These are phyloP conservation scores for Myioborus miniatus DNA, from an alignment of 2,797 vertebrate species.

Conservation along the genomic window DNA sequence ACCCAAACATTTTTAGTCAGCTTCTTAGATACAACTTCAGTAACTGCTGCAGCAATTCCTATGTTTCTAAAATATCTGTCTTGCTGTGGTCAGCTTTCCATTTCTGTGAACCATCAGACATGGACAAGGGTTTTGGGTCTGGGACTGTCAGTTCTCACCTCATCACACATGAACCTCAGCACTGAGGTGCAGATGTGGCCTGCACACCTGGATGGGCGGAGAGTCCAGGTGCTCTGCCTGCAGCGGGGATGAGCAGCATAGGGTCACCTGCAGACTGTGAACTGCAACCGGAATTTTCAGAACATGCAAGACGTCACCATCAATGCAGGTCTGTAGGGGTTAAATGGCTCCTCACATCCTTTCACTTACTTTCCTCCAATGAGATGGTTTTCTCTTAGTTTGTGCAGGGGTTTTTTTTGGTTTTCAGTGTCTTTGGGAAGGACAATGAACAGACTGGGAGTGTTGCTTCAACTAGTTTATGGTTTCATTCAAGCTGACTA, in stretches of 20 bases:
- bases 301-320: no score
- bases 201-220: fast-evolving
- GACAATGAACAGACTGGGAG: fast-evolving
- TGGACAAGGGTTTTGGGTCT: not conserved
- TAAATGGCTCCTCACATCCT: not conserved
- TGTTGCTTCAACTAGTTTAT: not conserved
- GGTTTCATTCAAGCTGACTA: not conserved
- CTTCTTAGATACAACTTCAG: not conserved
- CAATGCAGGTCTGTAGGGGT: fast-evolving
- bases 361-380: fast-evolving
- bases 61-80: not conserved
- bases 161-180: not conserved
- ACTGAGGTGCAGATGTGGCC: fast-evolving
- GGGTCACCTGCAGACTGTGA: not conserved
- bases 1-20: not conserved
- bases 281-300: not conserved
- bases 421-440: not conserved
- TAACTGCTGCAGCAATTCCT: not conserved
- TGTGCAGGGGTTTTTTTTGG: not conserved
- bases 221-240: not conserved
- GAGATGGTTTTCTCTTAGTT: not conserved
- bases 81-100: not conserved
- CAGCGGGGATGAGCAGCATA: fast-evolving
- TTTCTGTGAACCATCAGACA: fast-evolving
- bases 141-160: not conserved